Base-by-base conservation (phyloP, 23 tunicate species). In the Styela clava region DNA sequence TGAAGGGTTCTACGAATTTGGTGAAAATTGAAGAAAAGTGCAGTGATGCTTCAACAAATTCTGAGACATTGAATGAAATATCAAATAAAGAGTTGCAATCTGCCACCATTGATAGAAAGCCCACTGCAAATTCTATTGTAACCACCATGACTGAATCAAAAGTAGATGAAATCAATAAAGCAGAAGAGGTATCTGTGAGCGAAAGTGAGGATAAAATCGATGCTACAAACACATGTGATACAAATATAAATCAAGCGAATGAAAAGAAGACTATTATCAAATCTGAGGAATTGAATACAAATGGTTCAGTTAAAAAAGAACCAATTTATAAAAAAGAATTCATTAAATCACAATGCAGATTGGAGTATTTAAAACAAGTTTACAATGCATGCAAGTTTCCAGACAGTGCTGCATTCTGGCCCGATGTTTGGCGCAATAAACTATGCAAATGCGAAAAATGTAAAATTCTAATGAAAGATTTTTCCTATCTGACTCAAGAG, bases 401-500 rank as follows among this genome's bases (percentile, higher is more conserved):
- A 7, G 83, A 52, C 31, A 82, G 89, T 36, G 99, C 92, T 31
- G 73, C 96, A 24, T 95, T 89, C 81, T 95, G 95, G 92, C 96
- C 92, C 2, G 71, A 52, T 1, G 44, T 44, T 23, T 95, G 95
- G 96, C 68, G 99, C 29, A 16, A 61, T 0, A 71, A 76, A 27
- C 70, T 95, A 33, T 95, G 99, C 62, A 79, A 81, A 73, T 95
- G 99, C 68, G 70, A 74, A 22, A 3, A 88, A 16, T 95, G 99
- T 52, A 21, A 52, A 36, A 61, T 67, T 28, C 68, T 24, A 5
- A 83, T 85, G 33, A 78, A 79, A 1, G 87, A 79, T n/a, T 68
- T 87, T 26, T 56, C 64, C n/a, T 95, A 86, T 68, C 30, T 95
- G 23, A 36, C 74, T 2, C 86, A 84, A 68, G 81, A 61, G 35